Evolutionary conservation across 2,113 vertebrate species (phyloP).

Genomic region (Microtus pennsylvanicus): DNA sequence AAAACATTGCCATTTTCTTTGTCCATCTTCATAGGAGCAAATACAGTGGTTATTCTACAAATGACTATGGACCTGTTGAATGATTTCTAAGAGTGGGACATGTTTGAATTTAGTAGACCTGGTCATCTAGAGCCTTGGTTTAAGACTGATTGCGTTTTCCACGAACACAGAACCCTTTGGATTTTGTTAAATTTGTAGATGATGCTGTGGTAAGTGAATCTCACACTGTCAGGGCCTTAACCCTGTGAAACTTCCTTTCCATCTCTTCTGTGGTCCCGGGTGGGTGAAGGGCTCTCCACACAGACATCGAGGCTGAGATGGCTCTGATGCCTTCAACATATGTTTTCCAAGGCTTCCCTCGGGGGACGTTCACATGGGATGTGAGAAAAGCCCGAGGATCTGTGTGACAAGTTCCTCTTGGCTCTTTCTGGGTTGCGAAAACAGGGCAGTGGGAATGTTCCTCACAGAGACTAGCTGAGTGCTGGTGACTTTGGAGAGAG

Average conservation of each 20-base stretch:
- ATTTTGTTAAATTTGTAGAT: background rate
- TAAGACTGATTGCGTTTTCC: constrained; percentile 14
- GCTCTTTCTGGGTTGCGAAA: background rate
- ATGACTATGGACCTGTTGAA: background rate
- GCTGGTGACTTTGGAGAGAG: background rate
- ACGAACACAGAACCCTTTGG: background rate
- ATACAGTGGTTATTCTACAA: constrained; percentile 17
- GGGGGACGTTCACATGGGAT: no score
- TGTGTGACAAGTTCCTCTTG: background rate
- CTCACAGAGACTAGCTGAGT: background rate
- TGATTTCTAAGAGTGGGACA: background rate
- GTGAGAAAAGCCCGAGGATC: background rate
- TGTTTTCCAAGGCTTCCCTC: background rate
- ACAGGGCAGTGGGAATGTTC: background rate
- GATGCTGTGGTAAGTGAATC: background rate
- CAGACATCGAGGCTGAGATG: background rate
- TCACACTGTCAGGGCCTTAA: background rate
- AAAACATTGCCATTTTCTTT: constrained; percentile 37
- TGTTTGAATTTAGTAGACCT: background rate
- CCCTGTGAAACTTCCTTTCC: background rate
- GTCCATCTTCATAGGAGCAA: background rate
- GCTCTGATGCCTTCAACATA: background rate
- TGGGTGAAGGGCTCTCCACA: background rate
- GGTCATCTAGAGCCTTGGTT: background rate
- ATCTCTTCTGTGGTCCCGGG: background rate